Conservation (phyloP, 1,140 invertebrate genomes). For the Pectinophora gossypiella region DNA sequence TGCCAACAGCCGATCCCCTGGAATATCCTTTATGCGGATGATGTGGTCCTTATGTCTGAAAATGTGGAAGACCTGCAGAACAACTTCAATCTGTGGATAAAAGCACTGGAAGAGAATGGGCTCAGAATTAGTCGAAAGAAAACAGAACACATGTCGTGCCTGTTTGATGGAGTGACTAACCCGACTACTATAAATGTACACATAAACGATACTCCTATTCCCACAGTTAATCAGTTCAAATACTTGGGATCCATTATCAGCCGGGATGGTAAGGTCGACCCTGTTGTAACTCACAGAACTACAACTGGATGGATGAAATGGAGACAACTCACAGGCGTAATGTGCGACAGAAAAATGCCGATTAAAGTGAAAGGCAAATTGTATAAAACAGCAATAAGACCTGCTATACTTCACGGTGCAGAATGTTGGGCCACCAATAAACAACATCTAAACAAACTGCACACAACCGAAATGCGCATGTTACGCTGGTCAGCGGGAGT, state of each 20-base stretch:
- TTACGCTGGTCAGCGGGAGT: conserved; percentile 6
- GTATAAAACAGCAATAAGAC: conserved; percentile 9
- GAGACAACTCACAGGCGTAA: not conserved
- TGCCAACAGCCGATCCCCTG: not conserved
- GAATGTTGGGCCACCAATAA: conserved; percentile 4
- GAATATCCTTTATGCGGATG: not conserved
- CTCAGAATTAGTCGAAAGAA: not conserved
- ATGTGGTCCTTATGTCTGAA: not conserved
- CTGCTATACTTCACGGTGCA: not conserved
- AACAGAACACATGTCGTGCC: too few relatives aligned
- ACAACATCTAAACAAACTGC: not conserved
- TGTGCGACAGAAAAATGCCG: conserved; percentile 5
- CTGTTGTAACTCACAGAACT: not conserved
- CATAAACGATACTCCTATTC: too few relatives aligned
- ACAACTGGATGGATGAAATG: not conserved
- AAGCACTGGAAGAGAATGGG: not conserved
- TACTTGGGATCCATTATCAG: too few relatives aligned
- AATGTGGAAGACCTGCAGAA: not conserved
- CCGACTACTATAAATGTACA: too few relatives aligned
- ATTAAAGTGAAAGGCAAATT: conserved; percentile 7
- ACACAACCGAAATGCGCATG: conserved; percentile 5
- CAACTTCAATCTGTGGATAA: not conserved
- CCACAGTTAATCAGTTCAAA: too few relatives aligned
- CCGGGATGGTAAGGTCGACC: not conserved
- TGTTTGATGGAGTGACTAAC: too few relatives aligned